Base-by-base conservation (phyloP, 2,113 vertebrate species). In the Salvelinus fontinalis region DNA sequence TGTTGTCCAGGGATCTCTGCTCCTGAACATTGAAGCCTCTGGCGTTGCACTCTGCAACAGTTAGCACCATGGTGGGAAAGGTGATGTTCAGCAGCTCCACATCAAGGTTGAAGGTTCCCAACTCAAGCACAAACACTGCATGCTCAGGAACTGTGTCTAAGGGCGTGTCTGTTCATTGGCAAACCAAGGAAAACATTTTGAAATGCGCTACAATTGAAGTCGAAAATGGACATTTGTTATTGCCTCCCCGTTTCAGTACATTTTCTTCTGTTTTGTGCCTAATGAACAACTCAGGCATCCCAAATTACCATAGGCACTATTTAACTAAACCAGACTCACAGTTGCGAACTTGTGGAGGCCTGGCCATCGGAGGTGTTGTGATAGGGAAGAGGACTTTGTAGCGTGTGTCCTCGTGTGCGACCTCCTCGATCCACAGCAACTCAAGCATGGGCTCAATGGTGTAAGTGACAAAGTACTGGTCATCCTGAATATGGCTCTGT, bases 361-460 rank as follows among this genome's bases (percentile, higher is more conserved):
- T 77, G n/a, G 73, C 44, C 39, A 77, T 11, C 3, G 84, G 7
- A 0, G 91, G 91, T 0, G 92, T 93, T 1, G 74, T 81, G 39
- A 94, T 90, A 9, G 92, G 90, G 6, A 90, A 80, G 4, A 94
- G 70, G 51, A 94, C 90, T 88, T 88, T 94, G 81, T 94, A 94
- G 88, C 80, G 84, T 0, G 93, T 94, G 70, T 90, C 49, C 49
- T 87, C 82, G 0, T 82, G 70, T 59, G 71, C 3, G 0, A 48
- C 1, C 1, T 86, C 89, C 14, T 93, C 92, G 3, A 64, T 75
- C 93, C 94, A 94, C 60, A 89, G 67, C 67, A 94, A 14, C 80
- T 94, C 91, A 0, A 94, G 73, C 93, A 94, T 93, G 0, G 87
- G 89, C 76, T 92, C 94, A 3, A 94, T 86, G 0, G 27, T 77